phyloP scores from a whole-genome alignment of 2,888 invertebrate species.

The Meteorus cinctellus region DNA sequence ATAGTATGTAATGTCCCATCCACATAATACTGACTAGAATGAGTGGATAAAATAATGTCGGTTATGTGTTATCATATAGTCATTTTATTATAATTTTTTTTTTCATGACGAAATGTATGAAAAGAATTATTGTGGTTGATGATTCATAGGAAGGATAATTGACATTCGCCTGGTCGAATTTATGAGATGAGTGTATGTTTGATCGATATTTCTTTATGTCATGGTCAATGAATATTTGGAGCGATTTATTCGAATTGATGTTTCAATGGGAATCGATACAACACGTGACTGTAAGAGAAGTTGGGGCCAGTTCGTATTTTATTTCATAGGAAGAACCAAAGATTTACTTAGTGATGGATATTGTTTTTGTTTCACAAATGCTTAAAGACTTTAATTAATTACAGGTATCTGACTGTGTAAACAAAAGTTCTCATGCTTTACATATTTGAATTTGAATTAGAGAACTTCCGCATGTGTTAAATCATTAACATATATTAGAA shows the following conservation, averaged over 20 bases:
- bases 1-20: constrained; percentile 51
- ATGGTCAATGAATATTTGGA: constrained; percentile 56
- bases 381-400: background rate
- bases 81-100: background rate
- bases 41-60: background rate
- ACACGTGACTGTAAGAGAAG: constrained; percentile 25
- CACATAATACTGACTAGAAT: background rate
- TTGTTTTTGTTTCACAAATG: background rate
- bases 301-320: background rate
- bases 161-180: background rate
- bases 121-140: background rate
- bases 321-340: background rate
- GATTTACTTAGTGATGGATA: background rate
- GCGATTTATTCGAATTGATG: constrained; percentile 42
- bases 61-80: background rate
- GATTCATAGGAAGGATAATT: constrained; percentile 21
- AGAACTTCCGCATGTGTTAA: constrained; percentile 59
- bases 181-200: background rate
- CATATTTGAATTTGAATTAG: constrained; percentile 55
- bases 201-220: constrained; percentile 46
- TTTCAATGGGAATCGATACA: constrained; percentile 29
- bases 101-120: background rate
- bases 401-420: background rate
- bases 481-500: constrained; percentile 55
- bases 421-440: background rate